Base-by-base conservation (phyloP, 2,113 vertebrate species). In the Cottus gobio region DNA sequence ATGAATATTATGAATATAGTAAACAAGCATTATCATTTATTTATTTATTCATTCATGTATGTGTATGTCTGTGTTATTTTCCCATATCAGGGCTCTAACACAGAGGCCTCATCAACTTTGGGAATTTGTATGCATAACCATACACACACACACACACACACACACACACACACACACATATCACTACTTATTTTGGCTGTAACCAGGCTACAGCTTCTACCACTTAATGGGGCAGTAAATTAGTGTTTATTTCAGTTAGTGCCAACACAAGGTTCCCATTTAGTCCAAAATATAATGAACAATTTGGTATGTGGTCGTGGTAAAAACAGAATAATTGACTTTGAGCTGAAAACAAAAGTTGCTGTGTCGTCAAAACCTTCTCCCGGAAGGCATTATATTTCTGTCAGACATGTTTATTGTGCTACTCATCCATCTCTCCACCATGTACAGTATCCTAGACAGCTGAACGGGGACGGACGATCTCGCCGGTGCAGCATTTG, bases 161-260 rank as follows among this genome's bases (percentile, higher is more conserved):
- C 24, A 42, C 24, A 31, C 15, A 42, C 24, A 70, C 24, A 42
- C 24, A 31, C 15, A 42, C 22, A 79, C 7, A 67, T 31, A 77
- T 80, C 54, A 57, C 37, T 28, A 26, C 30, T 54, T 63, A 65
- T 56, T 84, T 65, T 28, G 42, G 57, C 48, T 54, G 34, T 30
- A 58, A 66, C 52, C 44, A 60, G 28, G 46, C 62, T 70, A 24
- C 62, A 66, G 63, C 52, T 73, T 80, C 81, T 60, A 63, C 64
- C 67, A 68, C 46, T 80, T 82, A 80, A 82, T 75, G 22, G 42
- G 54, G 71, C 46, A 75, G 77, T 86, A 80, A 22, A 90, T 84
- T 15, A 54, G 63, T 87, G 69, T 83, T 87, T 79, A 77, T 82
- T 82, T 81, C 61, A 62, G 48, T 57, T 61, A 24, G 20, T 18